Evolutionary conservation across 2,888 invertebrate species (phyloP).

Genomic region (Tyria jacobaeae): DNA sequence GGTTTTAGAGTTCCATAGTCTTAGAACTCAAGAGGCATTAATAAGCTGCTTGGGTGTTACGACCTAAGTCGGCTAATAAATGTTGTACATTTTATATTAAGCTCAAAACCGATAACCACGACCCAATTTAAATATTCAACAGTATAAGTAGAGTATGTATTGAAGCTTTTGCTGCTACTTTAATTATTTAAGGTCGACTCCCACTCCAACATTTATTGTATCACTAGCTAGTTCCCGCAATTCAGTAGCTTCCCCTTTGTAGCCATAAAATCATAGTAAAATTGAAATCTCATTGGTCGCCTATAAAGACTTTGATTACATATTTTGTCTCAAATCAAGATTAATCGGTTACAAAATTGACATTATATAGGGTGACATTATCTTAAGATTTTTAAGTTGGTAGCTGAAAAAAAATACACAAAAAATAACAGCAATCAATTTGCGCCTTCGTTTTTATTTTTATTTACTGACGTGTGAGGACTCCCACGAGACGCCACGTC

Average conservation of each 20-base stretch:
- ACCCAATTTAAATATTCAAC: conserved; percentile 36
- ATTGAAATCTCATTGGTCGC: no score
- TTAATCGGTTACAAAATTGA: no score
- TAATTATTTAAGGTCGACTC: neutral
- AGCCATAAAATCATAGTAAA: no score
- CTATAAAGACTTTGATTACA: no score
- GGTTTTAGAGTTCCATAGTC: neutral
- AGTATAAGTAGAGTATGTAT: conserved; percentile 29
- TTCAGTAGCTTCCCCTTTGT: no score
- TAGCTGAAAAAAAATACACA: neutral
- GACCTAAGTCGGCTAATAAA: conserved; percentile 5
- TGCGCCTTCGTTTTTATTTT: neutral
- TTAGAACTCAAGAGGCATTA: neutral
- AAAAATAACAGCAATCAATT: neutral
- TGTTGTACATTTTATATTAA: conserved; percentile 25
- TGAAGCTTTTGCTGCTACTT: neutral
- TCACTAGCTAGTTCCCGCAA: no score
- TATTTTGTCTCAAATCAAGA: no score
- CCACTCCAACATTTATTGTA: no score
- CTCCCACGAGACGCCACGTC: neutral
- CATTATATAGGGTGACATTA: no score
- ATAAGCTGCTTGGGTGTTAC: neutral
- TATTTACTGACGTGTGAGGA: neutral
- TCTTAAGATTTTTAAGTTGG: no score
- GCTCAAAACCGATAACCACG: conserved; percentile 37